Evolutionary conservation across 2,113 vertebrate species (phyloP).

Genomic region (Hepsetus odoe): DNA sequence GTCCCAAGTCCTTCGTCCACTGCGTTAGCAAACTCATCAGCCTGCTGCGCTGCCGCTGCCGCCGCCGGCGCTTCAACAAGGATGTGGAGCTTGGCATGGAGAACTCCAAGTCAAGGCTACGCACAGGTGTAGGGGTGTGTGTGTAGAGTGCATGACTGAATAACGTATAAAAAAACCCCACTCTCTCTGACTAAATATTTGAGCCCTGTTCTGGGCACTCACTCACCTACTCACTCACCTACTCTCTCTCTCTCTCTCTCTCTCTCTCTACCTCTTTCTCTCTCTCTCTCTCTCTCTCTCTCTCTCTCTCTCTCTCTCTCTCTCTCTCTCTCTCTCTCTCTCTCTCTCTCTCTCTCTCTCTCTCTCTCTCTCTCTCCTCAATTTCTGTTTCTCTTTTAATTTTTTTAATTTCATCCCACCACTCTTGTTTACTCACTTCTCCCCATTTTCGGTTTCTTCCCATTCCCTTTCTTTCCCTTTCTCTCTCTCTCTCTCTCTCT

Average conservation of each 20-base stretch:
- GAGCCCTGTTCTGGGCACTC: no score
- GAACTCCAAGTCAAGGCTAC: slow-evolving; percentile 86
- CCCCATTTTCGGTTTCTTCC: neutral
- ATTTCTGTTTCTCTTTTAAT: neutral
- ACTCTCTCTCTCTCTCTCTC: no score
- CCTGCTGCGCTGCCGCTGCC: slow-evolving; percentile 80
- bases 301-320: neutral
- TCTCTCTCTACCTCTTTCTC: neutral
- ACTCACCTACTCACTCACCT: no score
- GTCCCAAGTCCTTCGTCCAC: slow-evolving; percentile 86
- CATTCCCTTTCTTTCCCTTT: neutral
- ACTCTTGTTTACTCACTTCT: no score
- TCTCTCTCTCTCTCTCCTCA: no score
- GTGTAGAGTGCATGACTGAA: neutral
- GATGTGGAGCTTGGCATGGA: slow-evolving; percentile 84
- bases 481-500: neutral
- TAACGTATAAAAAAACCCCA: neutral
- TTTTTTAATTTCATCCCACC: no score
- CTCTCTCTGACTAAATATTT: no score
- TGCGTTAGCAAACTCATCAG: slow-evolving; percentile 78
- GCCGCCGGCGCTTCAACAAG: slow-evolving; percentile 78
- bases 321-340: neutral
- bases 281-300: neutral
- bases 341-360: no score
- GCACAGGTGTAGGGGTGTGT: slow-evolving; percentile 36